A percentile compares a stretch with the other conserved stretches of the same genome.
phyloP scores from a whole-genome alignment of 2,797 vertebrate genomes.

The Anolis apletophallus region DNA sequence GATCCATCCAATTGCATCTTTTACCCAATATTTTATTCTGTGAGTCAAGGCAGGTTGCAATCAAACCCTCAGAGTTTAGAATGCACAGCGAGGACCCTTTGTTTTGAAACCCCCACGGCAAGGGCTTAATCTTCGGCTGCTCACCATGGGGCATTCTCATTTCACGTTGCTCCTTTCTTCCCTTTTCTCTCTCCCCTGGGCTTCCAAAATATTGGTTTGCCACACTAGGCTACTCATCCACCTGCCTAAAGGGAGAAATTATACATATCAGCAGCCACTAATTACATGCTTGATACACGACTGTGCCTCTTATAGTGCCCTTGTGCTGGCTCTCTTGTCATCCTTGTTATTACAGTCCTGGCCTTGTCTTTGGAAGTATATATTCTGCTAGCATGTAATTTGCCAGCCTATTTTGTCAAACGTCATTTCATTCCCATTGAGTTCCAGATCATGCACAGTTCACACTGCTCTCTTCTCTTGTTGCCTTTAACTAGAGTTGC shows the following conservation, averaged over 20 bases:
- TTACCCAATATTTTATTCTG: background rate
- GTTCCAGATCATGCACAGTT: background rate
- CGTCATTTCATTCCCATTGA: conserved; percentile 11
- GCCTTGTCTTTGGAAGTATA: conserved; percentile 44
- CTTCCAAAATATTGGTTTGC: conserved; percentile 51
- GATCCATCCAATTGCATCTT: background rate
- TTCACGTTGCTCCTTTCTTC: conserved; percentile 24
- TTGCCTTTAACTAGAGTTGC: conserved; percentile 80
- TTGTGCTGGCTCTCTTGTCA: conserved; percentile 27
- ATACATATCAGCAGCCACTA: conserved; percentile 62
- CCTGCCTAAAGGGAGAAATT: conserved; percentile 62
- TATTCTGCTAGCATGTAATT: conserved; percentile 57
- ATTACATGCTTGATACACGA: conserved; percentile 52
- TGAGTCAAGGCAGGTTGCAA: background rate
- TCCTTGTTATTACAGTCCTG: conserved; percentile 26
- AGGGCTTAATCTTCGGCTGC: background rate
- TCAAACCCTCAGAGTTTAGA: conserved; percentile 29
- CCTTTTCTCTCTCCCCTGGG: conserved; percentile 28
- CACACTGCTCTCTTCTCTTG: conserved; percentile 24
- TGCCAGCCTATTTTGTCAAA: conserved; percentile 39
- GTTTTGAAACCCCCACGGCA: conserved; percentile 8
- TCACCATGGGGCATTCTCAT: conserved; percentile 41
- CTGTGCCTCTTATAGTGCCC: background rate
- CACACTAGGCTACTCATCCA: conserved; percentile 18
- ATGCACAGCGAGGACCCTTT: conserved; percentile 25